phyloP scores from a whole-genome alignment of 2,113 vertebrate species.

The Paracanthobrama guichenoti region DNA sequence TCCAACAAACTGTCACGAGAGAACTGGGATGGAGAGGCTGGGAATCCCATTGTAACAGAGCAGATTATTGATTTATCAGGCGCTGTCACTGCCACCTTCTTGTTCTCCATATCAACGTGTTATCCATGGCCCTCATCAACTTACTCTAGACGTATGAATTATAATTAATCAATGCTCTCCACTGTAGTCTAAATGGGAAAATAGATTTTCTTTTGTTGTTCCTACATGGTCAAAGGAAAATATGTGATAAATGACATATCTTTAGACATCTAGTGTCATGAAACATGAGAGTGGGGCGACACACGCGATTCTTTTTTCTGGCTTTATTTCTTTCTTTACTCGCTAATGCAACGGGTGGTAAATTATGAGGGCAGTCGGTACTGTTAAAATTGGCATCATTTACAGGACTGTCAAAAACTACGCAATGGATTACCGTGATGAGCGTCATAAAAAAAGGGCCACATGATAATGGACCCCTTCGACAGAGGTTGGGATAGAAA shows the following conservation, averaged over 20 bases:
- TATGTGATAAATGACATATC: conserved; percentile 47
- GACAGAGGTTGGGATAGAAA: background rate
- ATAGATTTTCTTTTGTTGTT: conserved; percentile 59
- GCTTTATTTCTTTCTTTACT: background rate
- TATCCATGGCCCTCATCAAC: conserved; percentile 40
- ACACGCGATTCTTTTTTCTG: background rate
- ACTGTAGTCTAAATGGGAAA: conserved; percentile 62
- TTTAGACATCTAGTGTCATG: conserved; percentile 35
- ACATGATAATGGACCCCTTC: background rate
- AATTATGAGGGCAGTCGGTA: conserved; percentile 52
- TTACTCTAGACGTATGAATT: conserved; percentile 54
- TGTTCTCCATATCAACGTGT: conserved; percentile 54
- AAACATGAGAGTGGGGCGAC: conserved; percentile 6
- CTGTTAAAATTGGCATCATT: conserved; percentile 47
- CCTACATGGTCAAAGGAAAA: conserved; percentile 35
- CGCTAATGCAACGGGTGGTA: conserved; percentile 28
- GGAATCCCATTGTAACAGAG: conserved; percentile 49
- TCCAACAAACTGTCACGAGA: conserved; percentile 62
- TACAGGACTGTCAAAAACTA: conserved; percentile 49
- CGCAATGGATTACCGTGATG: conserved; percentile 47
- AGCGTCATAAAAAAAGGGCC: background rate
- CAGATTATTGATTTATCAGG: conserved; percentile 62
- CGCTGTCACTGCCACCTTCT: conserved; percentile 55
- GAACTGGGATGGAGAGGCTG: conserved; percentile 50
- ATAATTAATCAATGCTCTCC: conserved; percentile 60